Percentiles rank a stretch among this genome's conserved stretches.
phyloP scores from a whole-genome alignment of 2,797 vertebrate genomes.

The Myripristis murdjan region DNA sequence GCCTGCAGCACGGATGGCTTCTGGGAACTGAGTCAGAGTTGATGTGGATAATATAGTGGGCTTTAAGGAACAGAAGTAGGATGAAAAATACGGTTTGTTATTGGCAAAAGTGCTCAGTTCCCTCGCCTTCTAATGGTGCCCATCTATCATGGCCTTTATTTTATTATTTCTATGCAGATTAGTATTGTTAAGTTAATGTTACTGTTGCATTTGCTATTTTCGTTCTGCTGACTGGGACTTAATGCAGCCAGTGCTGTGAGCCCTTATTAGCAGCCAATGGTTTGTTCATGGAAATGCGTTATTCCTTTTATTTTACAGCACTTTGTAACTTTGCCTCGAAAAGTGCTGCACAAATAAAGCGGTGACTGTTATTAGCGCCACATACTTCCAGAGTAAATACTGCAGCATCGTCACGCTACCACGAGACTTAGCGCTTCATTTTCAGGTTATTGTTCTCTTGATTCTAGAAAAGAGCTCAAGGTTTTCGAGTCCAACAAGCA shows the following conservation, averaged over 20 bases:
- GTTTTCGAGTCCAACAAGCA: constrained; percentile 50
- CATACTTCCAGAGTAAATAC: too few species aligned
- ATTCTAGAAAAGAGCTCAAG: constrained; percentile 14
- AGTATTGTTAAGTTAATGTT: constrained; percentile 63
- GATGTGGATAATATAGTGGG: constrained; percentile 26
- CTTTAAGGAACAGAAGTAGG: constrained; percentile 14
- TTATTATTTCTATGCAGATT: constrained; percentile 56
- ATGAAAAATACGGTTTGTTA: constrained; percentile 31
- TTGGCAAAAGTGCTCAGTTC: constrained; percentile 42
- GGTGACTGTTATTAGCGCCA: not conserved
- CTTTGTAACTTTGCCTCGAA: constrained; percentile 31
- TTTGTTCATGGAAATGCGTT: constrained; percentile 54
- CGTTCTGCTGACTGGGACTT: constrained; percentile 65
- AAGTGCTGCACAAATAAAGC: constrained; percentile 28
- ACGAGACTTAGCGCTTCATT: too few species aligned
- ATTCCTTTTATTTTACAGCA: constrained; percentile 27
- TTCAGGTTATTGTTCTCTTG: not conserved
- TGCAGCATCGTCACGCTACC: too few species aligned
- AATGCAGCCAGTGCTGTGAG: constrained; percentile 46
- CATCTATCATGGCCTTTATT: constrained; percentile 61
- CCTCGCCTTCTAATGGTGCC: constrained; percentile 48
- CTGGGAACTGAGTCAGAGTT: too few species aligned
- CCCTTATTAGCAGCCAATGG: constrained; percentile 53
- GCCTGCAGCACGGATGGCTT: too few species aligned
- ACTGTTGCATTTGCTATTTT: constrained; percentile 50